Base-by-base conservation (phyloP, 2,888 invertebrate species). In the Tigriopus californicus region DNA sequence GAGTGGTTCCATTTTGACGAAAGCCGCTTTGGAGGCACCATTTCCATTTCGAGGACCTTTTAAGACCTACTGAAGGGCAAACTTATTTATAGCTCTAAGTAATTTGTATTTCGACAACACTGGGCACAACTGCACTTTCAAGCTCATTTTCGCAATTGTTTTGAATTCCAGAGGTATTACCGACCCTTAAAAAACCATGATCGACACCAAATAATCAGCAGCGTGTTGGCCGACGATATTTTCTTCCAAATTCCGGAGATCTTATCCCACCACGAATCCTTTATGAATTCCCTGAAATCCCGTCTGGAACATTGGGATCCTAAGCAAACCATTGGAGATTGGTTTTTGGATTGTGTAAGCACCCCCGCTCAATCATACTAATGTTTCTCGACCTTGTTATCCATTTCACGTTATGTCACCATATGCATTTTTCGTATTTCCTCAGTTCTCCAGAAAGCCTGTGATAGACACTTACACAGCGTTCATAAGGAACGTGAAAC, bases 401-500 rank as follows among this genome's bases (percentile, higher is more conserved):
- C 33, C 3, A 33, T 33, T 33, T 33, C 33, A 33, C 8, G 33
- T 33, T 33, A 33, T 33, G 33, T 33, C 33, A 33, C 33, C 8
- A 33, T 33, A 8, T 33, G 8, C 33, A 33, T 33, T 33, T 33
- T 33, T 33, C 33, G 33, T 33, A 51, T 20, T 51, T 22, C 24
- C 24, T 51, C 24, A 51, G 51, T 51, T 51, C 20, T 51, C 51
- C n/a, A 51, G 20, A 13, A 51, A 51, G 22, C n/a, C 18, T 51
- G 51, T 51, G n/a, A 20, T 51, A 22, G 51, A 51, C 22, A 22
- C 51, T 20, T 51, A 51, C 20, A 51, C 51, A 51, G n/a, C 22
- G n/a, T 51, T 51, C 24, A 51, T 51, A 18, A 2, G 51, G 5
- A 51, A 51, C 24, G 51, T 51, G 20, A 51, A 51, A 20, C n/a